phyloP scores from a whole-genome alignment of 2,113 vertebrate genomes.

The Phalacrocorax carbo region DNA sequence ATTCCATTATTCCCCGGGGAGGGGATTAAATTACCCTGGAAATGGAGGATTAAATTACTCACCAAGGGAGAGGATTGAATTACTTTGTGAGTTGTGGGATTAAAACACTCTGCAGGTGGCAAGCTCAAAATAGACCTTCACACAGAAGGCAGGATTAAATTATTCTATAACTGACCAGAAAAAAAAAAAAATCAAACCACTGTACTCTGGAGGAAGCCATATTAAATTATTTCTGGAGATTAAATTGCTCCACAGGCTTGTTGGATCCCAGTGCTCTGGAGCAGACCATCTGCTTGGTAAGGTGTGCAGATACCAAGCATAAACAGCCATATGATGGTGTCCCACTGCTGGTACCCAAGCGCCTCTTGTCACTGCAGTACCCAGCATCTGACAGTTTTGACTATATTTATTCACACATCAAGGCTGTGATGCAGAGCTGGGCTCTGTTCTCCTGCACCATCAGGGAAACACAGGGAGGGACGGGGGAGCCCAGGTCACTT shows the following conservation, averaged over 20 bases:
- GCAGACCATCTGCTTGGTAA: conserved; percentile 60
- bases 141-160: conserved; percentile 66
- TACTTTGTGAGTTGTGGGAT: conserved; percentile 57
- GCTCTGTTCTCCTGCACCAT: not conserved
- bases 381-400: conserved; percentile 12
- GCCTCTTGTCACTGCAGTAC: not conserved
- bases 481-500: not conserved
- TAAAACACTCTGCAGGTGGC: conserved; percentile 61
- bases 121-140: conserved; percentile 58
- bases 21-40: conserved; percentile 67
- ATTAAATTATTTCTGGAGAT: conserved; percentile 68
- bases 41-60: conserved; percentile 70
- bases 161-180: conserved; percentile 44
- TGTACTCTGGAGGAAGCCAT: conserved; percentile 38
- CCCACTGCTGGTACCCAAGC: not conserved
- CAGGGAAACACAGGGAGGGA: not conserved
- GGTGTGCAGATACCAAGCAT: conserved; percentile 30
- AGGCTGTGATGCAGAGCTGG: not conserved
- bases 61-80: conserved; percentile 67
- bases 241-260: conserved; percentile 56
- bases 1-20: conserved; percentile 60
- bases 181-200: not conserved
- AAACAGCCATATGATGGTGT: conserved; percentile 33
- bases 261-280: conserved; percentile 49
- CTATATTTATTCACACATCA: not conserved